These are phyloP conservation scores for Diplosoma virens DNA, from an alignment of 23 tunicate genomes.

Conservation along the genomic window DNA sequence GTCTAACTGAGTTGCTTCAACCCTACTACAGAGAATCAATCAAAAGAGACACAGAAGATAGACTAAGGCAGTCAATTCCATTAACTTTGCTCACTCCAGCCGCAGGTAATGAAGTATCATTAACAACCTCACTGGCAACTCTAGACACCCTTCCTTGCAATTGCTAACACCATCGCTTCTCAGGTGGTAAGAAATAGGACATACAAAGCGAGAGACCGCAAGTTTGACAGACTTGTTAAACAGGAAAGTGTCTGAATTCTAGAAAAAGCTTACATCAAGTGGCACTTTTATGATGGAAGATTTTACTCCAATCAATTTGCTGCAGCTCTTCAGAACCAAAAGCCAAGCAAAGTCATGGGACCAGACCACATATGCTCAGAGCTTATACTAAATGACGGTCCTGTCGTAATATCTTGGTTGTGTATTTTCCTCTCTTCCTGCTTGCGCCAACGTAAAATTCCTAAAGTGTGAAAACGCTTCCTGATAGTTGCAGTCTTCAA, in stretches of 20 bases:
- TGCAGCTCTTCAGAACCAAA: background rate
- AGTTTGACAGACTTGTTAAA: background rate
- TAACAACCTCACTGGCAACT: background rate
- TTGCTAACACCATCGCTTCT: background rate
- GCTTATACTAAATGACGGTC: background rate
- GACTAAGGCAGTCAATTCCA: background rate
- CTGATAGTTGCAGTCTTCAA: slow-evolving; percentile 3
- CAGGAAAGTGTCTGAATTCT: background rate
- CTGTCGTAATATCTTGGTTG: background rate
- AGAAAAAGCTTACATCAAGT: background rate
- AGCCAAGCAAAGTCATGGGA: background rate
- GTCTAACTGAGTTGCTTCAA: too few relatives aligned
- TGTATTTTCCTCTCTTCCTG: slow-evolving; percentile 4
- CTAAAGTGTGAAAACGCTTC: slow-evolving; percentile 1
- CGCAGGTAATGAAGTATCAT: background rate
- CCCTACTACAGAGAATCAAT: too few relatives aligned
- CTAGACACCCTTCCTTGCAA: background rate
- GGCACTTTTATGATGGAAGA: background rate
- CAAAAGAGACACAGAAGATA: too few relatives aligned
- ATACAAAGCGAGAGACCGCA: background rate
- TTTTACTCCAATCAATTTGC: background rate
- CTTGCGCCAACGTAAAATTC: background rate
- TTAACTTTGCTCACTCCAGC: background rate
- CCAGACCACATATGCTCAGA: background rate
- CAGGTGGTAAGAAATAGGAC: background rate